Evolutionary conservation across 2,113 vertebrate species (phyloP).

Genomic region (Clinocottus analis): DNA sequence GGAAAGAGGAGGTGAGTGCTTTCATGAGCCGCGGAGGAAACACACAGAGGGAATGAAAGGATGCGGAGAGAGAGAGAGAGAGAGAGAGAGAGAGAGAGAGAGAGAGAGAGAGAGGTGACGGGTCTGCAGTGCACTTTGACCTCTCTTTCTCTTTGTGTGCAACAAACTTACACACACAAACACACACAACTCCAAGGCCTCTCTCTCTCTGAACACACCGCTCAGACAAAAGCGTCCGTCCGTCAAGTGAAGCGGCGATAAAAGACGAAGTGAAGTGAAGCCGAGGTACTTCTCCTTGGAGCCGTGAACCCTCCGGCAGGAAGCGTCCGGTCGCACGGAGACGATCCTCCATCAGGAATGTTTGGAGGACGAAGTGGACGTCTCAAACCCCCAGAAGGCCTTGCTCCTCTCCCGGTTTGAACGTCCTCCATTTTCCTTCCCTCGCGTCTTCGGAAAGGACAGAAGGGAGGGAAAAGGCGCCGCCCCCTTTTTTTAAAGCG

Average conservation of each 20-base stretch:
- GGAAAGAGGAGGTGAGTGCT: constrained; percentile 4
- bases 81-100: constrained; percentile 49
- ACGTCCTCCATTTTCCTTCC: background rate
- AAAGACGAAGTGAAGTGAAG: constrained; percentile 25
- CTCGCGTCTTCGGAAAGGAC: too few relatives aligned
- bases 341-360: background rate
- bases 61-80: constrained; percentile 33
- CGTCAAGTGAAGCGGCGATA: constrained; percentile 32
- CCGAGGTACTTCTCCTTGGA: constrained; percentile 24
- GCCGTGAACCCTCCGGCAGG: constrained; percentile 5
- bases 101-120: constrained; percentile 37
- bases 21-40: constrained; percentile 25
- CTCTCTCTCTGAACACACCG: constrained; percentile 24
- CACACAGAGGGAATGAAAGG: constrained; percentile 33
- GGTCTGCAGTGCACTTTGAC: constrained; percentile 45
- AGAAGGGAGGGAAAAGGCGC: too few relatives aligned
- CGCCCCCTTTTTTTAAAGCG: too few relatives aligned
- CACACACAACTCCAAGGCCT: constrained; percentile 18
- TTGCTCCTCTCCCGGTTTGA: background rate
- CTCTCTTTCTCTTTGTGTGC: constrained; percentile 29
- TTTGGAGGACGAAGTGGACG: background rate
- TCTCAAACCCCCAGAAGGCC: too few relatives aligned
- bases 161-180: constrained; percentile 3
- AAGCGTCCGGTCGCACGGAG: constrained; percentile 21
- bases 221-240: constrained; percentile 61